Percentiles rank a stretch among this genome's conserved stretches.
Conservation (phyloP, 2,888 invertebrate species). For the Leptinotarsa peninsularis region DNA sequence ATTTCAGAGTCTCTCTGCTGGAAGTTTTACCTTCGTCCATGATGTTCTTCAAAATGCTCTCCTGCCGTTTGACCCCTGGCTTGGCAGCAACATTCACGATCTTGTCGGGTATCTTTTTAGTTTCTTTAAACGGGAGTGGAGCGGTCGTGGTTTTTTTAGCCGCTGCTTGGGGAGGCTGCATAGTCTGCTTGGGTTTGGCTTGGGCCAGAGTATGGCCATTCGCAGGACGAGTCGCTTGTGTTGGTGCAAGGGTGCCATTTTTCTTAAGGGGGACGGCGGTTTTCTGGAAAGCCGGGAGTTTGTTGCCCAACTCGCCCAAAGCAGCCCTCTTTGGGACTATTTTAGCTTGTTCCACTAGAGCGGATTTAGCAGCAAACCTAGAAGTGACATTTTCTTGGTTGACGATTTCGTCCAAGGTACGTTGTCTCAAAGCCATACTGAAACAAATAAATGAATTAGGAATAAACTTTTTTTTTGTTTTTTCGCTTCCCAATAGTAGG, state of each 20-base stretch:
- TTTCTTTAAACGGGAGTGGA: conserved; percentile 29
- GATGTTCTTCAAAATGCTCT: conserved; percentile 35
- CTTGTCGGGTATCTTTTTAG: conserved; percentile 34
- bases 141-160: conserved; percentile 33
- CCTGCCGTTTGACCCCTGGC: conserved; percentile 37
- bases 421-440: conserved; percentile 51
- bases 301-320: conserved; percentile 56
- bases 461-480: no score
- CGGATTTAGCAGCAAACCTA: conserved; percentile 42
- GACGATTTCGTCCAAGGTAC: conserved; percentile 25
- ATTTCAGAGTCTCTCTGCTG: conserved; percentile 31
- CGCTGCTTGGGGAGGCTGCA: conserved; percentile 33
- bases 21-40: conserved; percentile 25
- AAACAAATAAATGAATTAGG: conserved; percentile 27
- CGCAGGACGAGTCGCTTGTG: conserved; percentile 24
- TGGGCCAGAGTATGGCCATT: conserved; percentile 1
- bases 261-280: conserved; percentile 30
- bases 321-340: conserved; percentile 49
- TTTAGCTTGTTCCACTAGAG: conserved; percentile 36
- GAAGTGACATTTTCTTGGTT: conserved; percentile 47
- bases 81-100: conserved; percentile 16
- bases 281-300: conserved; percentile 35
- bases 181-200: background rate
- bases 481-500: no score
- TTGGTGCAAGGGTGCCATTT: conserved; percentile 23